A percentile compares a stretch with the other conserved stretches of the same genome.
Conservation (phyloP, 2,797 vertebrate species). For the Ctenosaura bakeri region DNA sequence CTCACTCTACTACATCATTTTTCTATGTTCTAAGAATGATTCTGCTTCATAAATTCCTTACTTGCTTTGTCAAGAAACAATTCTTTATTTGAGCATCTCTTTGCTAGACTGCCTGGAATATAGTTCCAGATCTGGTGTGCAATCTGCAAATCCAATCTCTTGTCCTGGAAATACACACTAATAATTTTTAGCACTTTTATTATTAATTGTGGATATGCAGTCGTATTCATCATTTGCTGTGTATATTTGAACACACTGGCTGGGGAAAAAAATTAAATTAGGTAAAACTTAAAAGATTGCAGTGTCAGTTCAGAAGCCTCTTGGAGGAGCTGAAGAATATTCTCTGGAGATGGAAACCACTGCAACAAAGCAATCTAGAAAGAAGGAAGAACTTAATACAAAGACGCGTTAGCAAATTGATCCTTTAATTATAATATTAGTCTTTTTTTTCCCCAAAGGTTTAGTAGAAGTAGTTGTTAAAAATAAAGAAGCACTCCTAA, state of each 20-base stretch:
- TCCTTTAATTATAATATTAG: conserved; percentile 80
- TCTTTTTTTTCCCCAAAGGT: conserved; percentile 72
- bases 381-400: conserved; percentile 74
- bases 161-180: conserved; percentile 45
- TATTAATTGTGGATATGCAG: conserved; percentile 65
- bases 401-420: conserved; percentile 75
- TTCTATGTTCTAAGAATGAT: neutral
- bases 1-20: neutral
- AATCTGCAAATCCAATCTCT: neutral
- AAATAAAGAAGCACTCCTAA: conserved; percentile 66
- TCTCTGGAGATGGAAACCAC: conserved; percentile 65
- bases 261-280: conserved; percentile 55
- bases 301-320: conserved; percentile 66
- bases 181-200: conserved; percentile 48
- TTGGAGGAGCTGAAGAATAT: conserved; percentile 68
- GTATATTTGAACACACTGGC: conserved; percentile 59
- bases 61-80: conserved; percentile 2
- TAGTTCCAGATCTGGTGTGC: neutral
- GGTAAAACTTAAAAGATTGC: conserved; percentile 60
- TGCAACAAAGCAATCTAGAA: conserved; percentile 65
- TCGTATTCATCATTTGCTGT: conserved; percentile 68
- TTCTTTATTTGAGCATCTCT: neutral
- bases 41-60: neutral
- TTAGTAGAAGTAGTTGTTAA: conserved; percentile 64
- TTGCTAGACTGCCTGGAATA: fast-evolving